Evolutionary conservation across 2,888 invertebrate species (phyloP).

Genomic region (Crematogaster levior): DNA sequence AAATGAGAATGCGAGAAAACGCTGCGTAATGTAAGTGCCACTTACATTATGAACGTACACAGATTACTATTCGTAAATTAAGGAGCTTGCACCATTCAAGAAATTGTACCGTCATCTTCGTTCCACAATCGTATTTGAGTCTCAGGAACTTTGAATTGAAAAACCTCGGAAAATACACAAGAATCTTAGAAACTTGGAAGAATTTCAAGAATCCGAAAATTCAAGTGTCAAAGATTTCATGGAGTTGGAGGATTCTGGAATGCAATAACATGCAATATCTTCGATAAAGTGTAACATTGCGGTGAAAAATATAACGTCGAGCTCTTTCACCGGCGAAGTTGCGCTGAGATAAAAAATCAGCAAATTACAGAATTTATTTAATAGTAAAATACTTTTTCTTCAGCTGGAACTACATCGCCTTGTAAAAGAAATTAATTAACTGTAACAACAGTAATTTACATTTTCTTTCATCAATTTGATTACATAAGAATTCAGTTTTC

Average conservation of each 20-base stretch:
- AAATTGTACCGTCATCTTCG: slow-evolving; percentile 21
- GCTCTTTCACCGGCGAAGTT: not conserved
- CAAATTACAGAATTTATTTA: slow-evolving; percentile 23
- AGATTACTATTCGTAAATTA: slow-evolving; percentile 7
- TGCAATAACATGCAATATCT: not conserved
- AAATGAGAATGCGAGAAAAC: slow-evolving; percentile 3
- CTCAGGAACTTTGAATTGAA: not conserved
- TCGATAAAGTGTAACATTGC: not conserved
- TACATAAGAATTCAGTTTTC: not conserved
- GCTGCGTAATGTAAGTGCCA: slow-evolving; percentile 20
- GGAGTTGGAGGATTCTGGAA: not conserved
- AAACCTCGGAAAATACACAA: not conserved
- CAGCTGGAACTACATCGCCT: slow-evolving; percentile 1
- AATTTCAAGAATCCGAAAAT: slow-evolving; percentile 8
- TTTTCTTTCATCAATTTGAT: not conserved
- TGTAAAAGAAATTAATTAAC: slow-evolving; percentile 24
- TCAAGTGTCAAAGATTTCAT: not conserved
- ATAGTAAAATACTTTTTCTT: not conserved
- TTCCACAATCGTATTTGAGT: not conserved
- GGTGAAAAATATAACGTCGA: not conserved
- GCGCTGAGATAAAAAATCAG: not conserved
- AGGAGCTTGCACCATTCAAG: not conserved
- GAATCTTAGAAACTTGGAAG: not conserved
- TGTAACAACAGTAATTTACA: slow-evolving; percentile 29
- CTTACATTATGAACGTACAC: slow-evolving; percentile 12